phyloP scores from a whole-genome alignment of 2,797 vertebrate genomes.

The Ceyx erithaca region DNA sequence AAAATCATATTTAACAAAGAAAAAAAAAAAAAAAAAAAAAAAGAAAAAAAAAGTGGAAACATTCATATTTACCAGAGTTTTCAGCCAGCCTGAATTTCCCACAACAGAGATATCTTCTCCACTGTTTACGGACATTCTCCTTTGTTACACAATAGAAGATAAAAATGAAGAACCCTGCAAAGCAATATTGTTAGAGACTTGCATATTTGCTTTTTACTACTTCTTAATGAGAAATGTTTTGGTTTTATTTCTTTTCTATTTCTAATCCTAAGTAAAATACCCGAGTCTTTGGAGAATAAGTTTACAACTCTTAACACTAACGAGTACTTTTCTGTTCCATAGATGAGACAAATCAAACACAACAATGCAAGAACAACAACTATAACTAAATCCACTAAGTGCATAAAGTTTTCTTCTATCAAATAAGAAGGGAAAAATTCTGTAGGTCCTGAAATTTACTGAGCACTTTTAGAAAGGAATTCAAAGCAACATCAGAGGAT shows the following conservation, averaged over 20 bases:
- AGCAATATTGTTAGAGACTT: not conserved
- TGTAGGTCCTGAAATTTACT: not conserved
- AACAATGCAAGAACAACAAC: not conserved
- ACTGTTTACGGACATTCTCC: slow-evolving; percentile 92
- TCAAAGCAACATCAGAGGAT: not conserved
- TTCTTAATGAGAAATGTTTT: not conserved
- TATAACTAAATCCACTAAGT: not conserved
- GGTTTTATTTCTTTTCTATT: not conserved
- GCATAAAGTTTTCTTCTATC: not conserved
- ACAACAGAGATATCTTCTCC: slow-evolving; percentile 92
- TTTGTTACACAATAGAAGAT: slow-evolving; percentile 93
- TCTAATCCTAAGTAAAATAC: not conserved
- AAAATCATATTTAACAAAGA: slow-evolving; percentile 70
- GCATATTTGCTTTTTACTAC: not conserved
- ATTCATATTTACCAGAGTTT: slow-evolving; percentile 87
- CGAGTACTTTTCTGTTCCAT: not conserved
- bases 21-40: not conserved
- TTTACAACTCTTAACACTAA: not conserved
- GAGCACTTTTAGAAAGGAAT: not conserved
- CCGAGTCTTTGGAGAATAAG: not conserved
- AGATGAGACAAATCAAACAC: not conserved
- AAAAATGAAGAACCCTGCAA: slow-evolving; percentile 92
- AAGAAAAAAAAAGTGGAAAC: not conserved
- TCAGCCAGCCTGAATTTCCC: slow-evolving; percentile 88
- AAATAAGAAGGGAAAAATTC: not conserved